Evolutionary conservation across 1,140 invertebrate species (phyloP).

Genomic region (Belonocnema kinseyi): DNA sequence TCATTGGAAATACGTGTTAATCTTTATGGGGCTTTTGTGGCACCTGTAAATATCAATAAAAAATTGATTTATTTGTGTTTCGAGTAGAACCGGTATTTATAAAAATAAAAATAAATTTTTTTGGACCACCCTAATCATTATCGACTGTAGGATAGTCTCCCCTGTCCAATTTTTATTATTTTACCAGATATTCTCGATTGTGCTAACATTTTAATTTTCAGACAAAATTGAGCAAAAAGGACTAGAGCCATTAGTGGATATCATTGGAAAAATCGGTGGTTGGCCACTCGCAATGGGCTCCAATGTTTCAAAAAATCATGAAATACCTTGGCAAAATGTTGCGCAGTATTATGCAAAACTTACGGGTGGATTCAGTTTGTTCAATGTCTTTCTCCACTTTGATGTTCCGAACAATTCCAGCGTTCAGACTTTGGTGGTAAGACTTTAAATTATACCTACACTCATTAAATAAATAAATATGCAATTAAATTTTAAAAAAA

Average conservation of each 20-base stretch:
- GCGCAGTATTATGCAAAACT: not conserved
- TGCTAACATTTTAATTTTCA: not conserved
- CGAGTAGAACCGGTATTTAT: too few relatives aligned
- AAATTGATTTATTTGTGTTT: too few relatives aligned
- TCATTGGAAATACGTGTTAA: too few relatives aligned
- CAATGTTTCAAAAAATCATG: too few relatives aligned
- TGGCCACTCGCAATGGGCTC: not conserved
- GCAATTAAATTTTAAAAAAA: not conserved
- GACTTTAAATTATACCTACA: not conserved
- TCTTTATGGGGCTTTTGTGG: too few relatives aligned
- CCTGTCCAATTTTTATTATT: not conserved
- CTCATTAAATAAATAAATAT: not conserved
- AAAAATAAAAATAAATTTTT: too few relatives aligned
- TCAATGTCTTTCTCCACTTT: not conserved
- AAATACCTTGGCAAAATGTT: conserved; percentile 3
- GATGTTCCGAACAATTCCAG: not conserved
- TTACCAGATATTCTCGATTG: not conserved
- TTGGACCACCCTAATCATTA: too few relatives aligned
- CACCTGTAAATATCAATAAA: too few relatives aligned
- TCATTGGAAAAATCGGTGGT: conserved; percentile 2
- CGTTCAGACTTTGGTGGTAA: not conserved
- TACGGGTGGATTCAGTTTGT: not conserved
- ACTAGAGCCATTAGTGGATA: not conserved
- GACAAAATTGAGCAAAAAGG: not conserved
- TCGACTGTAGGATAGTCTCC: too few relatives aligned